phyloP scores from a whole-genome alignment of 2,113 vertebrate genomes.

The Lates calcarifer region DNA sequence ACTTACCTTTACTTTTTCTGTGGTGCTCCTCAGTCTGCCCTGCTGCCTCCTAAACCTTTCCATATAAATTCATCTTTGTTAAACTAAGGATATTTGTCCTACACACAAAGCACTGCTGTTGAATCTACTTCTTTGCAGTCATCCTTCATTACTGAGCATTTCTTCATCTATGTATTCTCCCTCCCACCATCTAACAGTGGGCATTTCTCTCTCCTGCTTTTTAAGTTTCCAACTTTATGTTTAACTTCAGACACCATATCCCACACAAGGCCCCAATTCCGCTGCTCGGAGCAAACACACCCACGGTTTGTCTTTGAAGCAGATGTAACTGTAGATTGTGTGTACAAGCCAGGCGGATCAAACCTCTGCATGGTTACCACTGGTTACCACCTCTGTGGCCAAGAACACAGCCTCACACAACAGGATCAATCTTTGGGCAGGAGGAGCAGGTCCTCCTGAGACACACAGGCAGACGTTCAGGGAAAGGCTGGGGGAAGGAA shows the following conservation, averaged over 20 bases:
- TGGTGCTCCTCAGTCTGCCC: background rate
- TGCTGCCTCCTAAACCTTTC: background rate
- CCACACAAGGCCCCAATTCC: slow-evolving; percentile 26
- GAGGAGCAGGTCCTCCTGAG: slow-evolving; percentile 33
- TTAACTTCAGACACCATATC: slow-evolving; percentile 33
- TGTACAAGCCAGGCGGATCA: slow-evolving; percentile 45
- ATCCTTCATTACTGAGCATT: background rate
- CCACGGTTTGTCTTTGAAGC: slow-evolving; percentile 54
- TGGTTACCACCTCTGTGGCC: slow-evolving; percentile 70
- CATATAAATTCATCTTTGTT: background rate
- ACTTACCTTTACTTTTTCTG: background rate
- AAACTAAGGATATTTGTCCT: background rate
- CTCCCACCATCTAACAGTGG: background rate
- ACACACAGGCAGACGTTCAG: slow-evolving; percentile 20
- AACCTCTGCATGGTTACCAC: slow-evolving; percentile 58
- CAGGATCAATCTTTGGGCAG: slow-evolving; percentile 48
- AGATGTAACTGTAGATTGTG: slow-evolving; percentile 61
- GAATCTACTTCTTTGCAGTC: background rate
- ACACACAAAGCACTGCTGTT: background rate
- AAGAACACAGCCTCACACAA: slow-evolving; percentile 43
- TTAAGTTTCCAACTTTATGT: slow-evolving; percentile 20
- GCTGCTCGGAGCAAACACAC: slow-evolving; percentile 41
- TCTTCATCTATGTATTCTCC: background rate
- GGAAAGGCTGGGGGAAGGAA: slow-evolving; percentile 23
- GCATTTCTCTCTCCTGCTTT: slow-evolving; percentile 1